Conservation (phyloP, 2,113 vertebrate genomes). For the Tapirus terrestris region DNA sequence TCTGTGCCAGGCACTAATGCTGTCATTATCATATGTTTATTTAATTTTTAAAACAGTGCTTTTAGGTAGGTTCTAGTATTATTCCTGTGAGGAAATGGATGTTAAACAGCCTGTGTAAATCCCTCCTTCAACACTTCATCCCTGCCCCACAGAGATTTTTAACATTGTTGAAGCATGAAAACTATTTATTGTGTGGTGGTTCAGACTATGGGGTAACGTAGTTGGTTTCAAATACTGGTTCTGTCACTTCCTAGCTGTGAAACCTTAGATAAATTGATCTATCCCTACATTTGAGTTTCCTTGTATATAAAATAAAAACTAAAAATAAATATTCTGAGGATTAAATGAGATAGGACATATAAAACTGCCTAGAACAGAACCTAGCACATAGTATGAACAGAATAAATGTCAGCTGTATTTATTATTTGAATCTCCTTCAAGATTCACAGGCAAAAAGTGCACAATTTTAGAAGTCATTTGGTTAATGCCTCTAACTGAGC, state of each 20-base stretch:
- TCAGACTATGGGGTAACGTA: not conserved
- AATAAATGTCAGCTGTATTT: not conserved
- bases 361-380: not conserved
- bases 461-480: not conserved
- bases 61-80: not conserved
- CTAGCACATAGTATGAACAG: not conserved
- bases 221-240: conserved; percentile 19
- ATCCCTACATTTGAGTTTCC: not conserved
- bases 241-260: not conserved
- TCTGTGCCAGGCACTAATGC: not conserved
- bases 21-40: not conserved
- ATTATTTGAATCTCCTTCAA: not conserved
- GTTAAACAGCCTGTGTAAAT: not conserved
- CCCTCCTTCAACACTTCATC: not conserved
- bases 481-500: not conserved
- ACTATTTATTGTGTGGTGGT: not conserved
- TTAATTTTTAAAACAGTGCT: not conserved
- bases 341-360: not conserved
- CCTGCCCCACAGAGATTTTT: not conserved
- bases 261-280: not conserved
- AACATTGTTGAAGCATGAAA: not conserved
- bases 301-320: not conserved
- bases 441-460: not conserved
- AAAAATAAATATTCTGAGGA: not conserved
- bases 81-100: not conserved